phyloP scores from a whole-genome alignment of 2,113 vertebrate genomes.

The Megaceryle maxima region DNA sequence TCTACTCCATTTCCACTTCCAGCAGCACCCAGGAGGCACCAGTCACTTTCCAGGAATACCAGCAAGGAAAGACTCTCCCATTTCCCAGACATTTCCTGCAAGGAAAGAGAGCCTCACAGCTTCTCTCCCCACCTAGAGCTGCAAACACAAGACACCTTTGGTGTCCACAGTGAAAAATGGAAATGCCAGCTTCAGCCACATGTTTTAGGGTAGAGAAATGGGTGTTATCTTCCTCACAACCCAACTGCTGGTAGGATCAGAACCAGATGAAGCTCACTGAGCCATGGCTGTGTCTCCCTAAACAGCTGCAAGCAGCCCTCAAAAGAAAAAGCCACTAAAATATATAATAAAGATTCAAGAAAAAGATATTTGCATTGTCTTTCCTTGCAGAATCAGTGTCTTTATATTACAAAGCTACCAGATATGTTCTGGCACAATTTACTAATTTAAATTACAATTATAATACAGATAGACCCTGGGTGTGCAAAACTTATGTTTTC shows the following conservation, averaged over 20 bases:
- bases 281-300: background rate
- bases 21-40: background rate
- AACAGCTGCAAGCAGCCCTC: background rate
- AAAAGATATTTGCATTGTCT: background rate
- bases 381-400: background rate
- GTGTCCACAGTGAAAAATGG: background rate
- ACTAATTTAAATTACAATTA: background rate
- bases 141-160: background rate
- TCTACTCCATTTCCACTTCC: background rate
- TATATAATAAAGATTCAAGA: background rate
- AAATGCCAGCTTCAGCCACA: background rate
- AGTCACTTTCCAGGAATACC: background rate
- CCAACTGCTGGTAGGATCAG: background rate
- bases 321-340: background rate
- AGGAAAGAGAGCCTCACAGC: background rate
- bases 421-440: background rate
- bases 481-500: background rate
- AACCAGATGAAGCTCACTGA: background rate
- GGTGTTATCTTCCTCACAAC: background rate
- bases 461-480: background rate
- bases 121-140: background rate
- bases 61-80: background rate
- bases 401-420: background rate
- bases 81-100: background rate
- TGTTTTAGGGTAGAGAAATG: background rate